Percentiles rank a stretch among this genome's conserved stretches.
Conservation (phyloP, 2,888 invertebrate genomes). For the Baronia brevicornis region DNA sequence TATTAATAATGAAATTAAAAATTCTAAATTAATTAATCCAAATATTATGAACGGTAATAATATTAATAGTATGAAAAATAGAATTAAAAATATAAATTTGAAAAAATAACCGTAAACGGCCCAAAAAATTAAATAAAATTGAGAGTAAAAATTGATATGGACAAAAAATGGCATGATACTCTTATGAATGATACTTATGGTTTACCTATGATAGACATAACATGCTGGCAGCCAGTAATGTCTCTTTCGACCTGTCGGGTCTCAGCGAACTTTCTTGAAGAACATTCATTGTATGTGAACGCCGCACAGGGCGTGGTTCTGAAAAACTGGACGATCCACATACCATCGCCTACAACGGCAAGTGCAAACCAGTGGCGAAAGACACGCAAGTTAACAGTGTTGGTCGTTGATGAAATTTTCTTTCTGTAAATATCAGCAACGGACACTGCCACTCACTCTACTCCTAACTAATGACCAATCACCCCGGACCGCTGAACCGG, state of each 20-base stretch:
- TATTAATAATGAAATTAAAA: too few relatives aligned
- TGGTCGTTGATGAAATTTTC: constrained; percentile 66
- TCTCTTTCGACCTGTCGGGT: constrained; percentile 65
- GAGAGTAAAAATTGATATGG: constrained; percentile 37
- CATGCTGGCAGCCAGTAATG: constrained; percentile 67
- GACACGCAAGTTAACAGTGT: constrained; percentile 55
- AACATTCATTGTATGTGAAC: constrained; percentile 47
- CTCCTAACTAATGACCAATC: constrained; percentile 40
- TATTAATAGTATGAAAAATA: too few relatives aligned
- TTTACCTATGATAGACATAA: constrained; percentile 70
- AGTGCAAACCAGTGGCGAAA: constrained; percentile 59
- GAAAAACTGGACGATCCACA: constrained; percentile 77
- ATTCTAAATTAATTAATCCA: too few relatives aligned
- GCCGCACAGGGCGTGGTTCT: constrained; percentile 72
- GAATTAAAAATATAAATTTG: too few relatives aligned
- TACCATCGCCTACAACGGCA: constrained; percentile 73
- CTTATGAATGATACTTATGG: constrained; percentile 74
- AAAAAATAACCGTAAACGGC: constrained; percentile 56
- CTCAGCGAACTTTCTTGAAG: constrained; percentile 57
- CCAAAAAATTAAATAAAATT: constrained; percentile 27
- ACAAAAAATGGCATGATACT: constrained; percentile 58
- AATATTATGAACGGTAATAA: too few relatives aligned
- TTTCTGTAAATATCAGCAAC: constrained; percentile 69
- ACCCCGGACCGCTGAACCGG: constrained; percentile 50
- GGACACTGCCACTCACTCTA: constrained; percentile 63